A percentile compares a stretch with the other conserved stretches of the same genome.
Evolutionary conservation across 1,140 invertebrate species (phyloP).

Genomic region (Euschistus heros): DNA sequence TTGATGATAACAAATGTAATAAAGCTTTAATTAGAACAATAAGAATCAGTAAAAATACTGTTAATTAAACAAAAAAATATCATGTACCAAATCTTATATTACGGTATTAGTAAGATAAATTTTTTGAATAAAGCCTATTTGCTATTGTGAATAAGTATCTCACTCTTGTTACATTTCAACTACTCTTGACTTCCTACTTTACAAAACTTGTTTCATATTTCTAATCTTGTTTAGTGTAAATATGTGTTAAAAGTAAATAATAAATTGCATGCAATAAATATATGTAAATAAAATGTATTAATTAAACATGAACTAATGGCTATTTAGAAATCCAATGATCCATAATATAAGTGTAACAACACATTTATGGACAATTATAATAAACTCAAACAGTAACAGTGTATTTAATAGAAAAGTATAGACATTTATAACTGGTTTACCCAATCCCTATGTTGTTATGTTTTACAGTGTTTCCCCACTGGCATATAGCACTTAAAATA

Average conservation of each 20-base stretch:
- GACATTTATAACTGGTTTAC: no score
- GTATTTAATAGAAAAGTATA: no score
- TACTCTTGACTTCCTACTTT: neutral
- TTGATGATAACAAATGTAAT: neutral
- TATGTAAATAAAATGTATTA: slow-evolving; percentile 1
- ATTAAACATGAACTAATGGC: neutral
- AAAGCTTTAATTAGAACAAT: slow-evolving; percentile 17
- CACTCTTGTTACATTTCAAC: neutral
- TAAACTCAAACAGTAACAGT: no score
- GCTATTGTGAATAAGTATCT: neutral
- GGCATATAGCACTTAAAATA: no score
- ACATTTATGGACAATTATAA: no score
- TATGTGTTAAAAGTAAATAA: neutral
- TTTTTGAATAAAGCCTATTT: neutral
- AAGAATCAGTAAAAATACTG: neutral
- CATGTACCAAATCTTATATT: neutral
- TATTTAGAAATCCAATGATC: no score
- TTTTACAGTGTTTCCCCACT: no score
- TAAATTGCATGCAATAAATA: slow-evolving; percentile 3
- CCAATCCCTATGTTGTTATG: no score
- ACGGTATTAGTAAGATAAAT: neutral
- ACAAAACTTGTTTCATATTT: neutral
- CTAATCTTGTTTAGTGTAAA: neutral
- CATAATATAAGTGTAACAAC: no score
- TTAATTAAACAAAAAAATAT: slow-evolving; percentile 1